phyloP scores from a whole-genome alignment of 2,113 vertebrate genomes.

The Phalacrocorax pelagicus region DNA sequence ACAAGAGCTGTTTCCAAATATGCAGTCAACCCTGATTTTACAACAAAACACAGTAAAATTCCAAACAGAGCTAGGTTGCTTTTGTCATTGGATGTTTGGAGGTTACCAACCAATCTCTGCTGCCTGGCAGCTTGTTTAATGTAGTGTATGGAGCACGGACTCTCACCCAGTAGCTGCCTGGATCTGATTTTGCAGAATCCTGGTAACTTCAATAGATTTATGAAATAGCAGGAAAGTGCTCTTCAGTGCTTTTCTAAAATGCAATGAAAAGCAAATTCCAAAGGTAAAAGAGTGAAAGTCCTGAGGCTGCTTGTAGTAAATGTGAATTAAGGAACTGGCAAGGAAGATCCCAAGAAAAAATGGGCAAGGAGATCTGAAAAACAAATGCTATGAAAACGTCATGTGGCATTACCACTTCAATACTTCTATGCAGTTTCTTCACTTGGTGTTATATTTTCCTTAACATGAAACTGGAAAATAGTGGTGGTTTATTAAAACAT shows the following conservation, averaged over 20 bases:
- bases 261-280: neutral
- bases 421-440: neutral
- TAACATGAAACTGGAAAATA: neutral
- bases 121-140: neutral
- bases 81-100: neutral
- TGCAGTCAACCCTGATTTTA: neutral
- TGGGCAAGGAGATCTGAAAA: neutral
- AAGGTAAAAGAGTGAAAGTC: neutral
- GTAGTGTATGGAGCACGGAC: rapidly evolving
- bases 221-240: neutral
- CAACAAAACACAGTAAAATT: neutral
- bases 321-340: neutral
- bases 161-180: neutral
- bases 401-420: neutral
- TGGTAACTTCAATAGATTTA: neutral
- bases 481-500: neutral
- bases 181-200: neutral
- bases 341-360: neutral
- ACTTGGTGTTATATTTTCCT: neutral
- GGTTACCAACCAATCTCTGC: neutral
- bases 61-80: neutral
- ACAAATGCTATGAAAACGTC: neutral
- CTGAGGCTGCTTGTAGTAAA: neutral
- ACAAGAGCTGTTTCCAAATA: neutral
- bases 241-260: neutral